Evolutionary conservation across 2,888 invertebrate species (phyloP).

Genomic region (Eupelmus urozonus): DNA sequence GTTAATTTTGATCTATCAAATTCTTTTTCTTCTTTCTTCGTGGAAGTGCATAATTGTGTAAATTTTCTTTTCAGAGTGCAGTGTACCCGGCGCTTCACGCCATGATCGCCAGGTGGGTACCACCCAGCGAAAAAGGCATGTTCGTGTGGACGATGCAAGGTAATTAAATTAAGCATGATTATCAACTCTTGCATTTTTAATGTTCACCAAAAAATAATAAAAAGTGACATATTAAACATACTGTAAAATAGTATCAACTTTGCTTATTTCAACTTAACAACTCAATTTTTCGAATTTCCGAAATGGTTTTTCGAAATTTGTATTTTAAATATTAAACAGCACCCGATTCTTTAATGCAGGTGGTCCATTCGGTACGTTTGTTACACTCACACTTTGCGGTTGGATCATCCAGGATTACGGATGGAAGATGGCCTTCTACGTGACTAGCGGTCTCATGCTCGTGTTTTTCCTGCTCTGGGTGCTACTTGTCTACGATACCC

Average conservation of each 20-base stretch:
- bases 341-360: too few relatives aligned
- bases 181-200: neutral
- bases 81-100: slow-evolving; percentile 84
- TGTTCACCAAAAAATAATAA: neutral
- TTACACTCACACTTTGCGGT: slow-evolving; percentile 85
- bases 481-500: slow-evolving; percentile 83
- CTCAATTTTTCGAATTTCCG: too few relatives aligned
- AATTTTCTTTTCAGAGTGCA: slow-evolving; percentile 78
- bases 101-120: slow-evolving; percentile 86
- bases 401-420: slow-evolving; percentile 82
- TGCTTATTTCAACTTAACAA: too few relatives aligned
- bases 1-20: too few relatives aligned
- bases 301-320: too few relatives aligned
- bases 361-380: slow-evolving; percentile 85
- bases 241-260: too few relatives aligned
- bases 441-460: slow-evolving; percentile 81
- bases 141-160: slow-evolving; percentile 83
- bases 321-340: neutral
- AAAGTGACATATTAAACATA: neutral
- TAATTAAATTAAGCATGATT: slow-evolving; percentile 53
- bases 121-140: slow-evolving; percentile 87
- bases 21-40: too few relatives aligned
- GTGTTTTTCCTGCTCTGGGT: slow-evolving; percentile 83
- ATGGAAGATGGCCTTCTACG: slow-evolving; percentile 85
- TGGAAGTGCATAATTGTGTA: too few relatives aligned